These are phyloP conservation scores for Xenops minutus DNA, from an alignment of 2,797 vertebrate species.

Conservation along the genomic window DNA sequence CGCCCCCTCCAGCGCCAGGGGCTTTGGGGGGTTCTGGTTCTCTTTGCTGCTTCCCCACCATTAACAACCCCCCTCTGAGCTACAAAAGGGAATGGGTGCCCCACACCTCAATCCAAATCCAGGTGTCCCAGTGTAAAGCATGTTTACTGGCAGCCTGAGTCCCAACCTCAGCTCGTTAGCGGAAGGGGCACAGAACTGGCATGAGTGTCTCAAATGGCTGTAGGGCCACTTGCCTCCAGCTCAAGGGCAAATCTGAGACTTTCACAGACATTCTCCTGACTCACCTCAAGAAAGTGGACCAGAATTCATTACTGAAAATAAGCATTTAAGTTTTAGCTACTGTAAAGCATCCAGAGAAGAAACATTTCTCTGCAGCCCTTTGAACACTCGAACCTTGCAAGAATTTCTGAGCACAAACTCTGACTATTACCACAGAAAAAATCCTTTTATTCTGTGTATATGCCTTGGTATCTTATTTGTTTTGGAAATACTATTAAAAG, in stretches of 20 bases:
- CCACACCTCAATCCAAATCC: background rate
- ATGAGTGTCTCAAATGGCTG: fast-evolving
- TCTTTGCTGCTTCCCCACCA: background rate
- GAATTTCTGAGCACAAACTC: background rate
- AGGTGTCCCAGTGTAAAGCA: background rate
- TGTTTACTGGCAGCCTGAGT: background rate
- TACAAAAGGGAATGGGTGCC: background rate
- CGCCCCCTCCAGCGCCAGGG: background rate
- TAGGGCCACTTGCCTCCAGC: background rate
- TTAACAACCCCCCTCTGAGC: background rate
- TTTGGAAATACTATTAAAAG: background rate
- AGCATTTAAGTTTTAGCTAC: background rate
- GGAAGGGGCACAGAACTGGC: background rate
- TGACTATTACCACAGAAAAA: background rate
- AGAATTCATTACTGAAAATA: background rate
- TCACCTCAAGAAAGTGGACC: background rate
- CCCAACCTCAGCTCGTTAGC: background rate
- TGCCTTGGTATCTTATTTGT: background rate
- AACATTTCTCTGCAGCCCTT: background rate
- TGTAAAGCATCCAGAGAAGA: background rate
- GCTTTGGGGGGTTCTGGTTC: background rate
- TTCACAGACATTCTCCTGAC: background rate
- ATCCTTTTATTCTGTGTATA: background rate
- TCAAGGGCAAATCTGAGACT: background rate
- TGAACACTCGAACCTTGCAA: background rate